Conservation (phyloP, 2,797 vertebrate genomes). For the Phalanger gymnotis region DNA sequence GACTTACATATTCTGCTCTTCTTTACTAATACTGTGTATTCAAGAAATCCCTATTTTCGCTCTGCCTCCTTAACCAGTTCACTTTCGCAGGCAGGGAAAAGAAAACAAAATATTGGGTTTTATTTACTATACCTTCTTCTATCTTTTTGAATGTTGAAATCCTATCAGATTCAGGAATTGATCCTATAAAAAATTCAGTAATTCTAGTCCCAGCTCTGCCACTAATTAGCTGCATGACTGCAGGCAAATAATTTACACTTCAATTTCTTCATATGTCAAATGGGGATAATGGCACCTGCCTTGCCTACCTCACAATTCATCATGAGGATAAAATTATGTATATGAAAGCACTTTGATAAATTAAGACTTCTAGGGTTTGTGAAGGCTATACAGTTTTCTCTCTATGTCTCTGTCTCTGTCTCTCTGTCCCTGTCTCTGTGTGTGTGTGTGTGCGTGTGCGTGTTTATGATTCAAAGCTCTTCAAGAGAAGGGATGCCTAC, state of each 20-base stretch:
- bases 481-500: not conserved
- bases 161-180: not conserved
- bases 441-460: too few species aligned
- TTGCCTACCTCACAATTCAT: not conserved
- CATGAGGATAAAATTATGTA: not conserved
- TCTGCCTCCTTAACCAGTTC: not conserved
- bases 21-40: not conserved
- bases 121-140: not conserved
- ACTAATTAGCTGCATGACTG: not conserved
- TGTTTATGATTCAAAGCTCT: not conserved
- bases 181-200: not conserved
- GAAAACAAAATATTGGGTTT: not conserved
- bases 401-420: not conserved
- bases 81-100: not conserved
- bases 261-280: not conserved
- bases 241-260: not conserved
- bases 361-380: not conserved
- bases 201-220: not conserved
- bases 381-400: not conserved
- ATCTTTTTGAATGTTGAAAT: conserved; percentile 1
- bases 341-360: not conserved
- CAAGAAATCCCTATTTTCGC: not conserved
- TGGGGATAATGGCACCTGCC: not conserved
- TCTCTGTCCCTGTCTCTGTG: too few species aligned
- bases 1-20: not conserved